phyloP scores from a whole-genome alignment of 2,113 vertebrate genomes.

The Platycercus adscitus region DNA sequence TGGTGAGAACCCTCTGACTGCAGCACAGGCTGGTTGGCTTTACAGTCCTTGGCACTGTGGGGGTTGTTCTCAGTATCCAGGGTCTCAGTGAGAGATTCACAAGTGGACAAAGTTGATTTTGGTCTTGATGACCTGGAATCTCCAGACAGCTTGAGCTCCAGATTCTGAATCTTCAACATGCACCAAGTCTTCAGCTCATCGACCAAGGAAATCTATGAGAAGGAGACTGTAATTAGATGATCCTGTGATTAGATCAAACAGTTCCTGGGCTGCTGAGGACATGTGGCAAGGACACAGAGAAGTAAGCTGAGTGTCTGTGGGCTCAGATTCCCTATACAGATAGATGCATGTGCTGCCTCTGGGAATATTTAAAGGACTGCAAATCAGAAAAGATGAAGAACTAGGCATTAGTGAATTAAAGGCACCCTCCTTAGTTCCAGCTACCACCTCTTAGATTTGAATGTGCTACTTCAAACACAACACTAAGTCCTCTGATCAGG shows the following conservation, averaged over 20 bases:
- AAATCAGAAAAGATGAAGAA: background rate
- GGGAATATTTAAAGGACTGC: background rate
- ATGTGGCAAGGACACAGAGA: background rate
- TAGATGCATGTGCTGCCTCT: background rate
- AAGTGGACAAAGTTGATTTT: slow-evolving; percentile 78
- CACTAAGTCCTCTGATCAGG: background rate
- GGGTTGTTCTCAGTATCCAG: slow-evolving; percentile 40
- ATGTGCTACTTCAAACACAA: background rate
- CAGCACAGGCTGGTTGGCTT: background rate
- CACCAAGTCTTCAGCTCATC: slow-evolving; percentile 96
- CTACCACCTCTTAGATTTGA: background rate
- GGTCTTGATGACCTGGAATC: slow-evolving; percentile 75
- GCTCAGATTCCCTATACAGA: background rate
- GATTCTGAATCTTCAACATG: slow-evolving; percentile 90
- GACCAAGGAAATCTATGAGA: slow-evolving; percentile 84
- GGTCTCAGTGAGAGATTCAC: slow-evolving; percentile 77
- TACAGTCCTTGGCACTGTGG: slow-evolving; percentile 38
- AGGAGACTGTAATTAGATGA: background rate
- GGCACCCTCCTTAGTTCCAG: background rate
- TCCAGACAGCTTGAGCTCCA: slow-evolving; percentile 86
- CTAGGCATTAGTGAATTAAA: background rate
- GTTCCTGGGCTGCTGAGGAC: background rate
- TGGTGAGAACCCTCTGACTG: slow-evolving; percentile 47
- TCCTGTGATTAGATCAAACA: background rate
- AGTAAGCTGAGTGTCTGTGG: background rate